These are phyloP conservation scores for Prunella fulvescens DNA, from an alignment of 2,113 vertebrate genomes.

Conservation along the genomic window DNA sequence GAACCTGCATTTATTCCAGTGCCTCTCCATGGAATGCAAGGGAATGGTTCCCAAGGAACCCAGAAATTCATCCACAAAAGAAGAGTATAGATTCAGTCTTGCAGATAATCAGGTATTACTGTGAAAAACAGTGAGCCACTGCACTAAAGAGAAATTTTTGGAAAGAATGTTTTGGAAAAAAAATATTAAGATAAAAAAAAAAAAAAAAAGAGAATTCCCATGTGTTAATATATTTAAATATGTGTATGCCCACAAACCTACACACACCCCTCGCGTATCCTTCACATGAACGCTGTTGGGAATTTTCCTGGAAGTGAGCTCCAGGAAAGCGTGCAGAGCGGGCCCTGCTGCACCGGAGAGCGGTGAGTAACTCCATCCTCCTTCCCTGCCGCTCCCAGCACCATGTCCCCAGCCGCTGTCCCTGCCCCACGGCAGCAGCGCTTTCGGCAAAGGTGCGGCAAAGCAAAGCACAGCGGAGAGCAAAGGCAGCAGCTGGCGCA, in stretches of 20 bases:
- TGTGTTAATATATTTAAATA: not conserved
- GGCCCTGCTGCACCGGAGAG: fast-evolving
- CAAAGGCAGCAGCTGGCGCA: not conserved
- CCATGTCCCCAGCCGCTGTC: fast-evolving
- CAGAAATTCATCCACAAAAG: not conserved
- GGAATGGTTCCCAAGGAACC: not conserved
- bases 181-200: not conserved
- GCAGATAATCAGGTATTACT: not conserved
- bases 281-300: fast-evolving
- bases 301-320: not conserved
- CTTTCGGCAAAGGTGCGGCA: fast-evolving
- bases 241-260: not conserved
- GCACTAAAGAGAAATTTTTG: not conserved
- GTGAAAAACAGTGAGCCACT: not conserved
- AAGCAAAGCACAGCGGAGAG: not conserved
- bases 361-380: fast-evolving
- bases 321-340: no score
- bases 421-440: fast-evolving
- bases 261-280: fast-evolving
- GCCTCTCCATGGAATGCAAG: not conserved
- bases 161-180: not conserved
- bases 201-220: not conserved
- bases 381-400: fast-evolving
- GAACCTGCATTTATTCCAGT: not conserved
- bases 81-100: not conserved